Percentiles rank a stretch among this genome's conserved stretches.
phyloP scores from a whole-genome alignment of 2,888 invertebrate species.

The Ophion costatus region DNA sequence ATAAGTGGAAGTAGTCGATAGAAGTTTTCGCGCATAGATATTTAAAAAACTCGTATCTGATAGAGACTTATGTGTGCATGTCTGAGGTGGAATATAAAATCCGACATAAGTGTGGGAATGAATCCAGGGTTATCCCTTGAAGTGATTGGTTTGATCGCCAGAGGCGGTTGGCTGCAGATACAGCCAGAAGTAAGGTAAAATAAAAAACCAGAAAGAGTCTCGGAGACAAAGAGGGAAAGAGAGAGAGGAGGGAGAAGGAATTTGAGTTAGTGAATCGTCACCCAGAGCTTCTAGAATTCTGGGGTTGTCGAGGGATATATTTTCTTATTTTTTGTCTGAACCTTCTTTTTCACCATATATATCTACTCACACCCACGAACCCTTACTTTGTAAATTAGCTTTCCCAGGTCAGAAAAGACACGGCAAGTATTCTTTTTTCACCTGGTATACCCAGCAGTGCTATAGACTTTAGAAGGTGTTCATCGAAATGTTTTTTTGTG shows the following conservation, averaged over 20 bases:
- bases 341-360: background rate
- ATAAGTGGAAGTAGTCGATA: too few species aligned
- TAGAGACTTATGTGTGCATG: too few species aligned
- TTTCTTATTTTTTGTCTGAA: constrained; percentile 28
- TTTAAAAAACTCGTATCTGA: too few species aligned
- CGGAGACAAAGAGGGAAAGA: background rate
- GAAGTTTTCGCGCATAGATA: too few species aligned
- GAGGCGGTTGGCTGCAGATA: constrained; percentile 4
- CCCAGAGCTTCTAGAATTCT: background rate
- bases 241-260: constrained; percentile 12
- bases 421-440: background rate
- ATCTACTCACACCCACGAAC: constrained; percentile 3
- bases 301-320: constrained; percentile 25
- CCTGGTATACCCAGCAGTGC: background rate
- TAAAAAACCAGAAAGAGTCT: background rate
- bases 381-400: constrained; percentile 34
- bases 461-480: background rate
- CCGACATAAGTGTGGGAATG: background rate
- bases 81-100: background rate
- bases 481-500: background rate
- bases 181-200: constrained; percentile 1
- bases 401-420: constrained; percentile 36
- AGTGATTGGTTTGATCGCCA: constrained; percentile 14
- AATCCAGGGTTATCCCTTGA: background rate
- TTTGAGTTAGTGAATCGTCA: constrained; percentile 27